phyloP scores from a whole-genome alignment of 2,888 invertebrate species.

The Clusia tigrina region DNA sequence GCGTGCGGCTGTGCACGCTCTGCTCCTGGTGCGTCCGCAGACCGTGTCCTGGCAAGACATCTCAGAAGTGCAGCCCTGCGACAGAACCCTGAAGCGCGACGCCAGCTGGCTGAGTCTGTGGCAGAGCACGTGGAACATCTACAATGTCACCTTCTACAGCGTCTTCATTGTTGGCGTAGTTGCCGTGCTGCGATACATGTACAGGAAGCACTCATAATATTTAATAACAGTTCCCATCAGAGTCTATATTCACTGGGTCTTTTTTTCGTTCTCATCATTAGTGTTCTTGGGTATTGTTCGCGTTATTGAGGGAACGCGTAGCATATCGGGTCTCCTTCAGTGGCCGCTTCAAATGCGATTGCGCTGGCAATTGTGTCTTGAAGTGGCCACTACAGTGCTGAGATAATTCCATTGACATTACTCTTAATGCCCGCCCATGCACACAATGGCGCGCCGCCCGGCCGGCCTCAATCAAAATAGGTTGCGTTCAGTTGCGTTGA shows the following conservation, averaged over 20 bases:
- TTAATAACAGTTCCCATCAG: no score
- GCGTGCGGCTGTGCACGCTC: conserved; percentile 56
- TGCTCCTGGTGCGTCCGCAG: conserved; percentile 58
- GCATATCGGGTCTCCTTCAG: not conserved
- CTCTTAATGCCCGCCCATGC: not conserved
- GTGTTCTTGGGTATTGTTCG: not conserved
- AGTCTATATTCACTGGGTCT: conserved; percentile 8
- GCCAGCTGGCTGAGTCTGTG: conserved; percentile 35
- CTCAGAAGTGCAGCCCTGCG: conserved; percentile 46
- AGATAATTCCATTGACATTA: conserved; percentile 9
- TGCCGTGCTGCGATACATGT: conserved; percentile 40
- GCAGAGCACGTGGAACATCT: conserved; percentile 56
- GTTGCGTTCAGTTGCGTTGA: not conserved
- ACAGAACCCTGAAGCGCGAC: conserved; percentile 24
- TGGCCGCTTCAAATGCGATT: not conserved
- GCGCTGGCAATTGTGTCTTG: conserved; percentile 11
- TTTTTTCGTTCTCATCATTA: no score
- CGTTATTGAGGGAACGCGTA: not conserved
- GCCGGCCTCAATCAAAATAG: not conserved
- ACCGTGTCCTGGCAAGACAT: conserved; percentile 57
- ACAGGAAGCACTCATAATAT: conserved; percentile 27
- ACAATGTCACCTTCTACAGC: conserved; percentile 55
- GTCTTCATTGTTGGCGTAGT: conserved; percentile 44
- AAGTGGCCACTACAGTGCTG: conserved; percentile 1
- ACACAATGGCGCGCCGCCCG: not conserved